These are phyloP conservation scores for Potamarius usumacintae DNA, from an alignment of 2,113 vertebrate genomes.

Conservation along the genomic window DNA sequence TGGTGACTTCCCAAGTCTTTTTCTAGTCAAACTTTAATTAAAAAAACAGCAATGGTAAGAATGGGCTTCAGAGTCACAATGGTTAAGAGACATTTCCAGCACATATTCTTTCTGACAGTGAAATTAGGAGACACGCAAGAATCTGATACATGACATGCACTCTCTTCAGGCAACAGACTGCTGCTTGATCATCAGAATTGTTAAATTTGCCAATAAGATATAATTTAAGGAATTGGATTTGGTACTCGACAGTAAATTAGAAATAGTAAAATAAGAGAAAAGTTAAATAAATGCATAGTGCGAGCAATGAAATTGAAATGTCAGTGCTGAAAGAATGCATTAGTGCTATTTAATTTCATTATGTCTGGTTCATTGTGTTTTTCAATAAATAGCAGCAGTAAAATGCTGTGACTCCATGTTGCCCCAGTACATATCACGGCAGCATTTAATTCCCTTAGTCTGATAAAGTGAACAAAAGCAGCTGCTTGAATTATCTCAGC, in stretches of 20 bases:
- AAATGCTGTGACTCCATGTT: neutral
- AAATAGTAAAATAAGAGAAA: neutral
- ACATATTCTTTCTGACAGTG: neutral
- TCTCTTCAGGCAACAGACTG: neutral
- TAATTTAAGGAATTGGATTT: neutral
- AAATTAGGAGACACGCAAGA: neutral
- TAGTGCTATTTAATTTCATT: neutral
- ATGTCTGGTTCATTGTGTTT: neutral
- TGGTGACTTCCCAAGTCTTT: neutral
- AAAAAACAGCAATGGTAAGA: neutral
- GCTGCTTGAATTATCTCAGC: neutral
- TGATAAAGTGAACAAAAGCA: constrained; percentile 6
- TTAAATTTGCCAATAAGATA: neutral
- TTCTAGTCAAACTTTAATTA: constrained; percentile 30
- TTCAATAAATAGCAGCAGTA: constrained; percentile 3
- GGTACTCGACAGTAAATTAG: neutral
- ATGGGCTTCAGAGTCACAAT: neutral
- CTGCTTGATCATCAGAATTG: neutral
- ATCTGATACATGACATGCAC: neutral
- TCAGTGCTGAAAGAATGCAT: neutral
- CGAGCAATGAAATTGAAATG: neutral
- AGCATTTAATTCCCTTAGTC: neutral
- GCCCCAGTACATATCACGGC: neutral
- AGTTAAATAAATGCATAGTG: neutral
- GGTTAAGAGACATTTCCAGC: constrained; percentile 2